These are phyloP conservation scores for Eucera pruinosa DNA, from an alignment of 2,888 invertebrate species.

Conservation along the genomic window DNA sequence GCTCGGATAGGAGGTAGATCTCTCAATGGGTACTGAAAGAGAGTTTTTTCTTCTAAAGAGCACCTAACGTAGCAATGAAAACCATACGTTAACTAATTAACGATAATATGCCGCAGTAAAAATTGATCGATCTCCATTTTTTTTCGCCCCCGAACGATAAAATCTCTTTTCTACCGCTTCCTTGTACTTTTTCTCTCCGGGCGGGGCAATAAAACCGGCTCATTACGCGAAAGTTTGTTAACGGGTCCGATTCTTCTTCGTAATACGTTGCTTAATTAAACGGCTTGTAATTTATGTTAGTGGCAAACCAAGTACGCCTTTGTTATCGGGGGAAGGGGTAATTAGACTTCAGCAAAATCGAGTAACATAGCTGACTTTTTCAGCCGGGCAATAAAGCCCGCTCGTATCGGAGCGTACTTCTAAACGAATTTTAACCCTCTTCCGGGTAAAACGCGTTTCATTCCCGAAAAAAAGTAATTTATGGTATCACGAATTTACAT, in stretches of 20 bases:
- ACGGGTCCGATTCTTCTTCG: slow-evolving; percentile 14
- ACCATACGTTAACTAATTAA: slow-evolving; percentile 29
- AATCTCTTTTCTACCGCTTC: slow-evolving; percentile 1
- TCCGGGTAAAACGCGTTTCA: not conserved
- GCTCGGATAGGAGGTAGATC: not conserved
- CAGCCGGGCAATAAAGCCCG: not conserved
- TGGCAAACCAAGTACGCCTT: not conserved
- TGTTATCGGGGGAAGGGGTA: slow-evolving; percentile 6
- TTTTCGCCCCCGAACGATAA: slow-evolving; percentile 7
- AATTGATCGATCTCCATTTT: slow-evolving; percentile 37
- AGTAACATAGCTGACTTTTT: not conserved
- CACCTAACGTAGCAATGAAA: slow-evolving; percentile 20
- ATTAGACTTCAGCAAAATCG: slow-evolving; percentile 21
- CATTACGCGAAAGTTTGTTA: slow-evolving; percentile 37
- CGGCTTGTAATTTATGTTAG: slow-evolving; percentile 13
- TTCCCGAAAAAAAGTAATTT: not conserved
- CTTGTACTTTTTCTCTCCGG: not conserved
- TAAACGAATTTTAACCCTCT: slow-evolving; percentile 15
- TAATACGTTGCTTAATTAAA: slow-evolving; percentile 28
- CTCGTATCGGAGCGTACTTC: no score
- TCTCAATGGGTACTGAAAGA: not conserved
- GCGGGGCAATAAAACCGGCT: slow-evolving; percentile 10
- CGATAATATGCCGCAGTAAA: slow-evolving; percentile 13
- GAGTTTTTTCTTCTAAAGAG: not conserved
- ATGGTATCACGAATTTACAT: not conserved